phyloP scores from a whole-genome alignment of 92 coral and sea anemone species.

The Epizoanthus illoricatus region DNA sequence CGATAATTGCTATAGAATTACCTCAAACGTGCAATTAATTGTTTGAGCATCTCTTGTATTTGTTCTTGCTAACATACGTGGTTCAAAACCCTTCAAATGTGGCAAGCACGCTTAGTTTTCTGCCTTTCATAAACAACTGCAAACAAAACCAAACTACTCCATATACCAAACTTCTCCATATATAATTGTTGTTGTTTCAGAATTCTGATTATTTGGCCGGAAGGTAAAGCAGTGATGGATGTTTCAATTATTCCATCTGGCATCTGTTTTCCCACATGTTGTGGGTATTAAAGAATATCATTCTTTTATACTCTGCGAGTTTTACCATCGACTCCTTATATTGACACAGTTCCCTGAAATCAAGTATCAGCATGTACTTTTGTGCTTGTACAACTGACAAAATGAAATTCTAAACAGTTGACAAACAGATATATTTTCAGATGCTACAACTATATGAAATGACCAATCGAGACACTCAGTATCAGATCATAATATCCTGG shows the following conservation, averaged over 20 bases:
- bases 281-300: constrained; percentile 21
- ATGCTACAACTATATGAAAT: no score
- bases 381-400: no score
- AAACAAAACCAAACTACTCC: not conserved
- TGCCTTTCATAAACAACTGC: not conserved
- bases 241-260: constrained; percentile 39
- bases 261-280: constrained; percentile 32
- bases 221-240: constrained; percentile 30
- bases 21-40: constrained; percentile 21
- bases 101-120: not conserved
- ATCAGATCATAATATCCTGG: no score
- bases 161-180: not conserved
- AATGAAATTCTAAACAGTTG: no score
- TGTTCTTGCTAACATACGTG: not conserved
- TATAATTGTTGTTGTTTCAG: constrained; percentile 8
- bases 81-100: not conserved
- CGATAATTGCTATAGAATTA: constrained; percentile 9
- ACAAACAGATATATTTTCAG: no score
- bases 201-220: not conserved
- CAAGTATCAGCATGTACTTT: no score
- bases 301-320: not conserved
- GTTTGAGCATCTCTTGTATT: not conserved
- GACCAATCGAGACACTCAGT: no score
- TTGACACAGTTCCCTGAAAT: no score
- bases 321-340: not conserved